These are phyloP conservation scores for Neostethus bicornis DNA, from an alignment of 2,797 vertebrate species.

Conservation along the genomic window DNA sequence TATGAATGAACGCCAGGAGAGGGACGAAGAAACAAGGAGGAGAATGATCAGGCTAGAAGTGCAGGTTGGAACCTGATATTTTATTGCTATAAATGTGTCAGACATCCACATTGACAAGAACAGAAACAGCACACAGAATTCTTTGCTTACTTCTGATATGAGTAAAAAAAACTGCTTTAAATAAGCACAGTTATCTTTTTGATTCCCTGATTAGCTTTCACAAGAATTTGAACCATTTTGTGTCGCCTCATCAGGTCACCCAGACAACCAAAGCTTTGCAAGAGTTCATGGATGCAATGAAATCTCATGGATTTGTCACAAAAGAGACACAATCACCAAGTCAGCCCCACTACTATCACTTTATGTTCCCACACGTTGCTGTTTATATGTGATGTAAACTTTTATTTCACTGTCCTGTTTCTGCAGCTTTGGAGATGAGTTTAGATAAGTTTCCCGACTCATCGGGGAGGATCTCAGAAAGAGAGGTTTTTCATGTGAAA, in stretches of 20 bases:
- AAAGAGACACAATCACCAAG: constrained; percentile 71
- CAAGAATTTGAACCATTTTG: constrained; percentile 25
- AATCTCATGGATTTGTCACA: constrained; percentile 69
- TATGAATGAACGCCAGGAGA: constrained; percentile 82
- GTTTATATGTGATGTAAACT: not conserved
- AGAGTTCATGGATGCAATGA: constrained; percentile 87
- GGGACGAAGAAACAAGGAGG: constrained; percentile 77
- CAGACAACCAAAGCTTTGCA: constrained; percentile 83
- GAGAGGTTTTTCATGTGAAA: constrained; percentile 72
- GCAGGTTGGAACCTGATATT: constrained; percentile 81
- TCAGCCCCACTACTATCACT: constrained; percentile 61
- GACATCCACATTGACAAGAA: not conserved
- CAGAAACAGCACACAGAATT: not conserved
- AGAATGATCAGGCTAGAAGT: constrained; percentile 85
- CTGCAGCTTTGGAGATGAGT: constrained; percentile 1
- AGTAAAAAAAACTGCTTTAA: no score
- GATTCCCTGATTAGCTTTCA: not conserved
- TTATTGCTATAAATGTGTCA: not conserved
- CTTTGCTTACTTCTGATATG: no score
- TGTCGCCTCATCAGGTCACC: constrained; percentile 73
- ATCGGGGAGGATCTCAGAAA: constrained; percentile 32
- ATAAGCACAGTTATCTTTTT: not conserved
- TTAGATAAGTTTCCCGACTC: constrained; percentile 31
- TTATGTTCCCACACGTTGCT: not conserved
- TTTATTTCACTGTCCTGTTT: not conserved